Evolutionary conservation across 2,113 vertebrate species (phyloP).

Genomic region (Pangasianodon gigas): DNA sequence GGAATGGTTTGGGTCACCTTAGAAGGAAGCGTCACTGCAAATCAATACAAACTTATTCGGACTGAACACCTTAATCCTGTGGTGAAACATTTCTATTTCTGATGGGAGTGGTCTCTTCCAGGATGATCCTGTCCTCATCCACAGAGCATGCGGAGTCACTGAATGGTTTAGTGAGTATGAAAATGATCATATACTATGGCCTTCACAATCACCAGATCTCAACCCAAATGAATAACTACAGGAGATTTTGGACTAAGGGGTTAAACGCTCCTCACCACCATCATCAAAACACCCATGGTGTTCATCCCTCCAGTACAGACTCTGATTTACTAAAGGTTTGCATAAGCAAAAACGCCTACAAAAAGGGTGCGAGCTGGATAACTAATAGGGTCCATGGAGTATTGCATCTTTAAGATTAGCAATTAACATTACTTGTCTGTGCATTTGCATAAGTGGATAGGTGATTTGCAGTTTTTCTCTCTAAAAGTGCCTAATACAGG

Average conservation of each 20-base stretch:
- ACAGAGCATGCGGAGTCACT: background rate
- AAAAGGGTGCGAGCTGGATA: background rate
- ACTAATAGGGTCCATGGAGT: background rate
- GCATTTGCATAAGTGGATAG: background rate
- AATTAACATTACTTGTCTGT: background rate
- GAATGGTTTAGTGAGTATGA: background rate
- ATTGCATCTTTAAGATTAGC: background rate
- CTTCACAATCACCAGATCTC: background rate
- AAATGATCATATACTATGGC: background rate
- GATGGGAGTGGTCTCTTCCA: background rate
- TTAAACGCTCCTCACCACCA: background rate
- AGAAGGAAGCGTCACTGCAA: background rate
- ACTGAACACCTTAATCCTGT: background rate
- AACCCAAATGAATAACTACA: background rate
- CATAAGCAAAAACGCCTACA: background rate
- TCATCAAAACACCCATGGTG: background rate
- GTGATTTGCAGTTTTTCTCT: background rate
- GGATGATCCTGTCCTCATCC: background rate
- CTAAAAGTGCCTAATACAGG: background rate
- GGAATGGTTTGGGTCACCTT: background rate
- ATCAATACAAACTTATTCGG: background rate
- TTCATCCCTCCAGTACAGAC: background rate
- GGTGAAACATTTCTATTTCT: background rate
- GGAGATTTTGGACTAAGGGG: background rate
- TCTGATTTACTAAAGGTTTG: too few relatives aligned